Evolutionary conservation across 2,113 vertebrate species (phyloP), one percentile per base, ranked within the genome.

Genomic region (Naja naja): DNA sequence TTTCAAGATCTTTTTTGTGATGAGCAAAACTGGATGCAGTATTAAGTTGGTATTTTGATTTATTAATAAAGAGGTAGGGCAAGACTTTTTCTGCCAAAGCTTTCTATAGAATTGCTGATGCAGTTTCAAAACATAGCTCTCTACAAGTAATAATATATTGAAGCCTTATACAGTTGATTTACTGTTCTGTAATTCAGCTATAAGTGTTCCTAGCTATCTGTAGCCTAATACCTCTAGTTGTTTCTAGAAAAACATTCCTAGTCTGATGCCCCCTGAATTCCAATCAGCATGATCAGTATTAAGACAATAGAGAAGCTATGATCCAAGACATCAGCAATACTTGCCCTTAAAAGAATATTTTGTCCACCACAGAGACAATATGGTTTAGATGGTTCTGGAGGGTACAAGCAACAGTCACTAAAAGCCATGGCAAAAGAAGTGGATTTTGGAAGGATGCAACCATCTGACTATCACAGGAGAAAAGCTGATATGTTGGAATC

Each of bases 401-500:
- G 99, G 92, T 99, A 99, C 95, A 98, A 98, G 94, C 97, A 97
- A 53, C 99, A 99, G 85, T 98, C 98, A 87, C 96, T 99, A 85
- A 98, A 95, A 93, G 98, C 97, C 91, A 97, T 99, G 98, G 98
- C 99, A 97, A 98, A 94, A 91, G 98, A 98, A 53, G 99, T 99
- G 60, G 96, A 98, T 47, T 97, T 96, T 34, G 99, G 99, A 94
- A 97, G 96, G 74, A 97, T 99, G 98, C 96, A 95, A 45, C 98
- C 99, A 0, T 97, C 97, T 87, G 98, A 99, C 81, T 99, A 98
- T 97, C 98, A 99, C 93, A 97, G 93, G 90, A 98, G 98, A 93
- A 98, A 96, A 97, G 97, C 97, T 3, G 98, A 98, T 88, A 97
- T 99, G 98, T 98, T 99, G 98, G 98, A 99, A 96, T 97, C 98